Conservation (phyloP, 2,888 invertebrate genomes). For the Xestia c-nigrum region DNA sequence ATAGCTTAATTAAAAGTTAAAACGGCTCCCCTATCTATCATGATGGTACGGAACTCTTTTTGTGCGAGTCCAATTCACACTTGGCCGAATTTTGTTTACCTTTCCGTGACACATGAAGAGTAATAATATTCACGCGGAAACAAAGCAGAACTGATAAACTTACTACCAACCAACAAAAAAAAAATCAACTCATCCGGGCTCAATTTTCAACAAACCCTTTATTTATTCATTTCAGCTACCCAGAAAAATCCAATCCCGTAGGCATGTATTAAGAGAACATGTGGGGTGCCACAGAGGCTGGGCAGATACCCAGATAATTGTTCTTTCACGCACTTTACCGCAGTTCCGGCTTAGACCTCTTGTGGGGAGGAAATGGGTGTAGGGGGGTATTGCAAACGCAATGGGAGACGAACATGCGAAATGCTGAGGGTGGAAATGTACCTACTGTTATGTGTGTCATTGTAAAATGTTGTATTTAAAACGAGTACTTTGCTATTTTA, state of each 20-base stretch:
- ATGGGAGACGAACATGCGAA: slow-evolving; percentile 29
- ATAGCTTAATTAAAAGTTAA: too few species aligned
- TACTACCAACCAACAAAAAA: background rate
- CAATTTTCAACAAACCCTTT: slow-evolving; percentile 24
- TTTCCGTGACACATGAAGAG: too few species aligned
- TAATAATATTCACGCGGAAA: background rate
- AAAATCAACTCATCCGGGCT: background rate
- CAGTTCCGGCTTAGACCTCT: slow-evolving; percentile 58
- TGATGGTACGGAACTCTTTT: too few species aligned
- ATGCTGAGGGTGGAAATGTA: slow-evolving; percentile 6
- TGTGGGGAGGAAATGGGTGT: slow-evolving; percentile 23
- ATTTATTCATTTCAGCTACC: slow-evolving; percentile 22
- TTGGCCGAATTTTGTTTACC: too few species aligned
- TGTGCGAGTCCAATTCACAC: too few species aligned
- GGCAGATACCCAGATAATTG: slow-evolving; percentile 55
- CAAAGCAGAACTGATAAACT: background rate
- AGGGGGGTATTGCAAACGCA: slow-evolving; percentile 26
- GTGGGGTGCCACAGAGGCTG: slow-evolving; percentile 41
- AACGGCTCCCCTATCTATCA: too few species aligned
- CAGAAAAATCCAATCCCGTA: slow-evolving; percentile 44
- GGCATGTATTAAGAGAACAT: slow-evolving; percentile 34
- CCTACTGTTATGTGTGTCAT: background rate
- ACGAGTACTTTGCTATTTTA: background rate
- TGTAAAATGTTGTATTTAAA: background rate
- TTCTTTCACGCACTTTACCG: slow-evolving; percentile 53